Evolutionary conservation across 2,113 vertebrate species (phyloP).

Genomic region (Tetraodon nigroviridis): DNA sequence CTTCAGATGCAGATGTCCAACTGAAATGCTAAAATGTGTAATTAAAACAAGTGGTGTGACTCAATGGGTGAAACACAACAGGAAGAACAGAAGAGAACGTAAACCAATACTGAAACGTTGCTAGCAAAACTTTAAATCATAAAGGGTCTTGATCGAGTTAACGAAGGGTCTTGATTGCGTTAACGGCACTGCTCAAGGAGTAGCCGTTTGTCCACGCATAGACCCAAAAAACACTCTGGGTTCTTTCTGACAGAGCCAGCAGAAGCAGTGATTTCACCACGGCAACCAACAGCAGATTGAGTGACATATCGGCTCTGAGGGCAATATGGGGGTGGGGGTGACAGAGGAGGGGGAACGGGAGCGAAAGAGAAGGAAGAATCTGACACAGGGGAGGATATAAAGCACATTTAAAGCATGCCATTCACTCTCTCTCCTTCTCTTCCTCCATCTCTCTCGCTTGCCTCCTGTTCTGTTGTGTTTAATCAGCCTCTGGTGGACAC

Average conservation of each 20-base stretch:
- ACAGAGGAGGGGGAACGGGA: neutral
- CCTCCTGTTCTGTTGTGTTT: slow-evolving; percentile 59
- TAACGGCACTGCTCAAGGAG: neutral
- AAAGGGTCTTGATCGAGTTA: neutral
- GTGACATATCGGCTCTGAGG: slow-evolving; percentile 44
- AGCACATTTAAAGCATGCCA: slow-evolving; percentile 1
- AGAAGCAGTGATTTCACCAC: slow-evolving; percentile 40
- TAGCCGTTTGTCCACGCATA: neutral
- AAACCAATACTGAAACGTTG: neutral
- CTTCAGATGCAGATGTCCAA: no score
- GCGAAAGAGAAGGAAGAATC: slow-evolving; percentile 15
- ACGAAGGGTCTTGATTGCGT: neutral
- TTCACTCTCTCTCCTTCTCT: neutral
- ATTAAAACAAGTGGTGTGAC: no score
- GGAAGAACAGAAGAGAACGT: neutral
- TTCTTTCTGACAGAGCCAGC: slow-evolving; percentile 44
- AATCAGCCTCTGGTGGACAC: slow-evolving; percentile 84
- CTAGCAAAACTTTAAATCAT: neutral
- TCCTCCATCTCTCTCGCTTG: neutral
- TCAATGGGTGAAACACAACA: no score
- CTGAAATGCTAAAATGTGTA: no score
- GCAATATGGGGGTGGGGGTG: slow-evolving; percentile 40
- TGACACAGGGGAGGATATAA: slow-evolving; percentile 10
- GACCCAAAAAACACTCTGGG: slow-evolving; percentile 1
- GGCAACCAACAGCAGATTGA: slow-evolving; percentile 50